Percentiles rank a stretch among this genome's conserved stretches.
phyloP scores from a whole-genome alignment of 2,797 vertebrate species.

The Myotis myotis region DNA sequence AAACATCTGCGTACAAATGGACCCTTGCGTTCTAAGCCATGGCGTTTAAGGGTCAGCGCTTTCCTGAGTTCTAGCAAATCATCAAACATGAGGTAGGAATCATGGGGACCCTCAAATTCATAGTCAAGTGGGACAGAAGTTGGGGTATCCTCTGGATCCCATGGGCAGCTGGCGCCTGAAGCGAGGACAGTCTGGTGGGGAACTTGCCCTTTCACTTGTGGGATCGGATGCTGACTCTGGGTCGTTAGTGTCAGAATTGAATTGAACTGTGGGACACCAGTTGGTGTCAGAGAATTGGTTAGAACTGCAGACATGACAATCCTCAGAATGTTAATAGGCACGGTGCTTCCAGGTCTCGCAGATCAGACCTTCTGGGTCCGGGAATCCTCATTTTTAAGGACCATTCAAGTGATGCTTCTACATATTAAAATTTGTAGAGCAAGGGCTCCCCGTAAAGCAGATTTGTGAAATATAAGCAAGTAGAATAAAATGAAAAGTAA shows the following conservation, averaged over 20 bases:
- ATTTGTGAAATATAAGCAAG: not conserved
- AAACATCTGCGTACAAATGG: not conserved
- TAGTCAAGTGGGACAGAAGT: not conserved
- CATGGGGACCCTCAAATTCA: too few species aligned
- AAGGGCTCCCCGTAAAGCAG: too few species aligned
- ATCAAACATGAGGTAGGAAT: not conserved
- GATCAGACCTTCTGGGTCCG: not conserved
- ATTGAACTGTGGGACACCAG: not conserved
- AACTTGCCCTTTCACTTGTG: not conserved
- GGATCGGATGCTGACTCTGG: not conserved
- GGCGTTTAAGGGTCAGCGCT: not conserved
- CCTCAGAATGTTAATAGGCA: not conserved
- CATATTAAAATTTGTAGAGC: not conserved
- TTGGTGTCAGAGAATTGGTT: not conserved
- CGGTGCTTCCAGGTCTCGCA: too few species aligned
- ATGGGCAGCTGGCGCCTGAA: not conserved
- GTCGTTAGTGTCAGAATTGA: not conserved
- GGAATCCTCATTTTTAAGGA: not conserved
- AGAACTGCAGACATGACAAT: not conserved
- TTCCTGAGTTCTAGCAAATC: not conserved
- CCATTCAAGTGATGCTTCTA: accelerated
- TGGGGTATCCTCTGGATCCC: not conserved
- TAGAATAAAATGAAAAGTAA: not conserved
- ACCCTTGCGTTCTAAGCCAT: too few species aligned
- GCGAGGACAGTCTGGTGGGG: too few species aligned